Base-by-base conservation (phyloP, 2,113 vertebrate genomes). In the Sinocyclocheilus anophthalmus region DNA sequence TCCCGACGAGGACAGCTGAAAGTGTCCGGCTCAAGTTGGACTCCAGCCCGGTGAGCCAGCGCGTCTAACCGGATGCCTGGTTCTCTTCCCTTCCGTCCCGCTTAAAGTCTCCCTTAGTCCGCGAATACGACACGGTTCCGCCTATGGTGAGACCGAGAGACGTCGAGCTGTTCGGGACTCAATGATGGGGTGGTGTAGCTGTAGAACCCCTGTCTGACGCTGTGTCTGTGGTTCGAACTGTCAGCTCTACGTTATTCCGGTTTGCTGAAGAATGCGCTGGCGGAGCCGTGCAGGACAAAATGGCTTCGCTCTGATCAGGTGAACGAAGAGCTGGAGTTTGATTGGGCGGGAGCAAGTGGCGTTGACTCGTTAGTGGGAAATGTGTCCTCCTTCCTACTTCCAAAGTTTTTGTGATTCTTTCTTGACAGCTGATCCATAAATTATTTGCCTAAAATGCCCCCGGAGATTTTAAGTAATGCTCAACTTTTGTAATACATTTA, bases 281-380 rank as follows among this genome's bases (percentile, higher is more conserved):
- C 81, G 79, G 90, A 57, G 88, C 45, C 89, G 91, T 85, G 90
- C 91, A 91, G 93, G 92, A 95, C 94, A 96, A 96, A 96, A 96
- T 96, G 95, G 95, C 93, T 94, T 94, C 93, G 92, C 93, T 83
- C 92, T 90, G 92, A 94, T 95, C 95, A 95, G 94, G 94, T 96
- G 95, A 94, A 93, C 93, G 89, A 88, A 91, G 83, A 91, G 3
- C 0, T 2, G 14, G 61, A 13, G 42, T 83, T 69, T 84, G 85
- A 93, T 92, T 92, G 91, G 93, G 9, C 63, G 5, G 7, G 48
- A 79, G 18, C 20, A 13, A 67, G 76, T 37, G 30, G 87, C 77
- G 5, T 87, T 86, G n/a, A 24, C 50, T 50, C 4, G 65, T 7
- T 83, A 65, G 12, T 83, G 63, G 65, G 48, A 70, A 70, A 81